A percentile compares a stretch with the other conserved stretches of the same genome.
Evolutionary conservation across 2,113 vertebrate species (phyloP).

Genomic region (Podarcis muralis): DNA sequence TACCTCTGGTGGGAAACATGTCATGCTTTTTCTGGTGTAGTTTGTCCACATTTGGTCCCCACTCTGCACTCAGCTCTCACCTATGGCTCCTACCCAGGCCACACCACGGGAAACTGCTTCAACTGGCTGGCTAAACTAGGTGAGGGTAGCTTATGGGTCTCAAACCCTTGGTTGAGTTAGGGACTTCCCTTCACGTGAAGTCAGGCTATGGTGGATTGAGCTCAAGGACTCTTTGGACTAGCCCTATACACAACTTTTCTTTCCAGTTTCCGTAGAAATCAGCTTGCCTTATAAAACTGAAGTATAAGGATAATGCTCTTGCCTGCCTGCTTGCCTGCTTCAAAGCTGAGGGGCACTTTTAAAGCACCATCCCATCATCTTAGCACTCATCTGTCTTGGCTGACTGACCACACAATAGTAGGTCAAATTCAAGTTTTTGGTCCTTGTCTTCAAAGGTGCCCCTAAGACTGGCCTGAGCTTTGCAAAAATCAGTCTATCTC

Average conservation of each 20-base stretch:
- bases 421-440: constrained; percentile 11
- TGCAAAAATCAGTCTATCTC: constrained; percentile 1
- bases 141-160: too few species aligned
- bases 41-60: too few species aligned
- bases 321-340: background rate
- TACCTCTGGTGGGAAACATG: too few species aligned
- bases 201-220: background rate
- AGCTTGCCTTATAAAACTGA: background rate
- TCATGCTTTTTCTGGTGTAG: too few species aligned
- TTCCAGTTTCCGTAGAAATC: background rate
- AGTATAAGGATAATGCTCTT: background rate
- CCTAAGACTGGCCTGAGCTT: background rate
- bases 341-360: background rate
- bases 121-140: too few species aligned
- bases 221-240: background rate
- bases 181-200: too few species aligned
- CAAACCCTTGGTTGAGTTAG: too few species aligned
- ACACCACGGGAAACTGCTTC: too few species aligned
- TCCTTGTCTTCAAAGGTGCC: background rate
- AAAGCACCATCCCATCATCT: background rate
- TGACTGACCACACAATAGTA: background rate
- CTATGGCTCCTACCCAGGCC: too few species aligned
- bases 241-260: background rate
- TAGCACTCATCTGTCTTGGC: background rate
- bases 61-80: too few species aligned